Evolutionary conservation across 2,113 vertebrate genomes (phyloP).

Genomic region (Neogale vison): DNA sequence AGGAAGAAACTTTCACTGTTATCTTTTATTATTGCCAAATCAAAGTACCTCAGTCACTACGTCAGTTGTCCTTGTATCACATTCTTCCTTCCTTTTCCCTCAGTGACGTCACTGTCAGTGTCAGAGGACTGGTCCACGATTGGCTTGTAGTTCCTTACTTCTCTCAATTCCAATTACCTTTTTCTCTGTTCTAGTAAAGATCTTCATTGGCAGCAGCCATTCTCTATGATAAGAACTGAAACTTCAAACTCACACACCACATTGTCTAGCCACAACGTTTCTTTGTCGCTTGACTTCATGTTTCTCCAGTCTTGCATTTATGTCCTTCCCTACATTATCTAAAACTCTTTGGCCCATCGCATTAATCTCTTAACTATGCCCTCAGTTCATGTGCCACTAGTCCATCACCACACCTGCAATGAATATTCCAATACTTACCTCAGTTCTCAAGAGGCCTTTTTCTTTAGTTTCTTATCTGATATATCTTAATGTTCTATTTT

Average conservation of each 20-base stretch:
- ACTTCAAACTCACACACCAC: background rate
- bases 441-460: background rate
- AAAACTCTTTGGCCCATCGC: background rate
- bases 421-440: background rate
- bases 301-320: background rate
- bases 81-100: background rate
- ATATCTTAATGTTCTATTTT: background rate
- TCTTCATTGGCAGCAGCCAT: background rate
- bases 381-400: background rate
- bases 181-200: background rate
- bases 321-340: background rate
- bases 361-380: background rate
- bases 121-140: background rate
- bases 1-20: background rate
- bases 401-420: background rate
- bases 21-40: background rate
- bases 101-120: background rate
- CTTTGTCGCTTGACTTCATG: background rate
- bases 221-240: background rate
- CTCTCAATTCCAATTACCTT: background rate
- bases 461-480: background rate
- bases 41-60: background rate
- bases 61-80: background rate
- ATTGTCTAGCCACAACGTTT: background rate
- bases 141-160: background rate